Evolutionary conservation across 2,113 vertebrate species (phyloP).

Genomic region (Toxotes chatareus): DNA sequence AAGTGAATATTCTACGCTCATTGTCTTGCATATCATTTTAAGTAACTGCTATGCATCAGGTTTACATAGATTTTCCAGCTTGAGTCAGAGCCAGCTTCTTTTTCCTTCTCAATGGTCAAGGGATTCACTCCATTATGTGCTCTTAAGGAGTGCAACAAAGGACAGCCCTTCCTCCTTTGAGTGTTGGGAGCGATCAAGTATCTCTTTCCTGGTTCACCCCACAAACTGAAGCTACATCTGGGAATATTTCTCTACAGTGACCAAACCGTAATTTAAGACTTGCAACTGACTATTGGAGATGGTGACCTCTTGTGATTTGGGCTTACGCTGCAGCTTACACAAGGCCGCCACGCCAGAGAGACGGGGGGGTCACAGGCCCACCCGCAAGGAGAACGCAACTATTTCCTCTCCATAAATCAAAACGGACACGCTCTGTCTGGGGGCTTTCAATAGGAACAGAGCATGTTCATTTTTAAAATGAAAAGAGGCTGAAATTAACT

Average conservation of each 20-base stretch:
- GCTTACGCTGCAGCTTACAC: slow-evolving; percentile 67
- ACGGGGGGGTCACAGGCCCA: slow-evolving; percentile 68
- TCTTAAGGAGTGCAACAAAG: slow-evolving; percentile 18
- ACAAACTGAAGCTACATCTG: slow-evolving; percentile 67
- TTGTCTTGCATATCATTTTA: slow-evolving; percentile 48
- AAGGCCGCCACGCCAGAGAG: slow-evolving; percentile 56
- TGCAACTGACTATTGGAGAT: slow-evolving; percentile 58
- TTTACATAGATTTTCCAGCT: slow-evolving; percentile 29
- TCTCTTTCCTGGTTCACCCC: slow-evolving; percentile 46
- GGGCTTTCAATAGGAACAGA: slow-evolving; percentile 59
- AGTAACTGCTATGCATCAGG: slow-evolving; percentile 20
- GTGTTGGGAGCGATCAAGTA: slow-evolving; percentile 58
- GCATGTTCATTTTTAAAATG: slow-evolving; percentile 58
- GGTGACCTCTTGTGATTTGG: slow-evolving; percentile 74
- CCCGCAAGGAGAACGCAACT: slow-evolving; percentile 70
- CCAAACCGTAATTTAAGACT: slow-evolving; percentile 70
- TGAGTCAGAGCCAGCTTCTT: slow-evolving; percentile 39
- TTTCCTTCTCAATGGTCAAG: slow-evolving; percentile 28
- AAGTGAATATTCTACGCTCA: slow-evolving; percentile 25
- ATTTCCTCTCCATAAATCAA: slow-evolving; percentile 82
- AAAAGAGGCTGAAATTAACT: slow-evolving; percentile 58
- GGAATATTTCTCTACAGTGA: slow-evolving; percentile 63
- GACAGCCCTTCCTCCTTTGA: slow-evolving; percentile 35
- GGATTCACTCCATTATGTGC: slow-evolving; percentile 48
- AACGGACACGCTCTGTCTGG: slow-evolving; percentile 74